phyloP scores from a whole-genome alignment of 2,888 invertebrate genomes.

The Tyria jacobaeae region DNA sequence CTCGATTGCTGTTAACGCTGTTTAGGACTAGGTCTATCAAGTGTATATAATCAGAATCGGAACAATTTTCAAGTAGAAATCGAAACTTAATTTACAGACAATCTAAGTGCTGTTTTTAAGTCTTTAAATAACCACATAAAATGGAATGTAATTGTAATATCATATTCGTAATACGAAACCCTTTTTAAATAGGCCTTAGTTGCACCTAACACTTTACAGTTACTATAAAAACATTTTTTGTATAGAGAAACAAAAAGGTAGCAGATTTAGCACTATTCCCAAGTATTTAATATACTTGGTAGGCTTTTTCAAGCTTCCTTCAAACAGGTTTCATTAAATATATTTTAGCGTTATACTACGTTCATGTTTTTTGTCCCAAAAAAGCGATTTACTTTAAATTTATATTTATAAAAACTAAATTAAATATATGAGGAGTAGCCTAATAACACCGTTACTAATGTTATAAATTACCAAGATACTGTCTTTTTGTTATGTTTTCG shows the following conservation, averaged over 20 bases:
- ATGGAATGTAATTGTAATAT: neutral
- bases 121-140: neutral
- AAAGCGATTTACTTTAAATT: neutral
- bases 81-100: neutral
- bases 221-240: neutral
- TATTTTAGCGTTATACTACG: neutral
- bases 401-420: neutral
- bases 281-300: neutral
- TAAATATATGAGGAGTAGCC: too few species aligned
- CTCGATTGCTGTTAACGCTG: neutral
- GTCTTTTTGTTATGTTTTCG: too few species aligned
- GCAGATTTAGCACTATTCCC: neutral
- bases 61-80: neutral
- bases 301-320: neutral
- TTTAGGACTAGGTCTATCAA: neutral
- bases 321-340: neutral
- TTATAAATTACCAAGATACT: too few species aligned
- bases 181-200: neutral
- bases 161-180: neutral
- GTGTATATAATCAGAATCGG: neutral
- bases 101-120: neutral
- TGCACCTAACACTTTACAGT: neutral
- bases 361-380: neutral
- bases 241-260: neutral
- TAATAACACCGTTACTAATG: too few species aligned